These are phyloP conservation scores for Callyntrura sp. DNA, from an alignment of 2,888 invertebrate species.

Conservation along the genomic window DNA sequence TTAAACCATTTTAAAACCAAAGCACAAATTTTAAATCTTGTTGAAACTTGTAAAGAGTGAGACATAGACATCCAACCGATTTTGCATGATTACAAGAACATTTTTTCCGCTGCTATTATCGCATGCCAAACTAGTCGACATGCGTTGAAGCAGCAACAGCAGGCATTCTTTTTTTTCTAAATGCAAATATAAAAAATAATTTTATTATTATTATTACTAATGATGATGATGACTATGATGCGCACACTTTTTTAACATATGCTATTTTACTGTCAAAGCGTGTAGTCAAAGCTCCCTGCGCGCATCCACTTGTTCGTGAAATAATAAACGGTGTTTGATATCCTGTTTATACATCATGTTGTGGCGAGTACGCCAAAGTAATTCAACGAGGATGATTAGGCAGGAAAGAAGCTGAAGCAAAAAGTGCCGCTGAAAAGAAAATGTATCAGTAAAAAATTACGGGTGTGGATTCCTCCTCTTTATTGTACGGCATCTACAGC, in stretches of 20 bases:
- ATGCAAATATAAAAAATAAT: conserved; percentile 24
- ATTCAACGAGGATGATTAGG: background rate
- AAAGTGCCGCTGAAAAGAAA: conserved; percentile 35
- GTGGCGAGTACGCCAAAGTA: conserved; percentile 26
- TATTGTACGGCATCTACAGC: too few relatives aligned
- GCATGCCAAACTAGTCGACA: conserved; percentile 42
- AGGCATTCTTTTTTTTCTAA: background rate
- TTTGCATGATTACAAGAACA: conserved; percentile 24
- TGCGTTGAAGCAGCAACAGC: background rate
- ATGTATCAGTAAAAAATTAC: background rate
- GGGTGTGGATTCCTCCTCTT: background rate
- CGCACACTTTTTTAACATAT: conserved; percentile 35
- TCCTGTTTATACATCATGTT: conserved; percentile 15
- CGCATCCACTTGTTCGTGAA: background rate
- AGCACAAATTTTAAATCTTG: conserved; percentile 29
- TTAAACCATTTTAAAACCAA: conserved; percentile 33
- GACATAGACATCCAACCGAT: conserved; percentile 34
- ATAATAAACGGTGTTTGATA: conserved; percentile 15
- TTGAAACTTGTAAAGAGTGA: conserved; percentile 10
- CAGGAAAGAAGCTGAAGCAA: background rate
- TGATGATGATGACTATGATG: conserved; percentile 6
- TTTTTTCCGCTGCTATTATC: conserved; percentile 17
- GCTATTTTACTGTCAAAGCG: conserved; percentile 34
- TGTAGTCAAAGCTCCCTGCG: background rate
- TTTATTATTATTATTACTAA: background rate